Evolutionary conservation across 2,888 invertebrate genomes (phyloP).

Genomic region (Cephus runcator): DNA sequence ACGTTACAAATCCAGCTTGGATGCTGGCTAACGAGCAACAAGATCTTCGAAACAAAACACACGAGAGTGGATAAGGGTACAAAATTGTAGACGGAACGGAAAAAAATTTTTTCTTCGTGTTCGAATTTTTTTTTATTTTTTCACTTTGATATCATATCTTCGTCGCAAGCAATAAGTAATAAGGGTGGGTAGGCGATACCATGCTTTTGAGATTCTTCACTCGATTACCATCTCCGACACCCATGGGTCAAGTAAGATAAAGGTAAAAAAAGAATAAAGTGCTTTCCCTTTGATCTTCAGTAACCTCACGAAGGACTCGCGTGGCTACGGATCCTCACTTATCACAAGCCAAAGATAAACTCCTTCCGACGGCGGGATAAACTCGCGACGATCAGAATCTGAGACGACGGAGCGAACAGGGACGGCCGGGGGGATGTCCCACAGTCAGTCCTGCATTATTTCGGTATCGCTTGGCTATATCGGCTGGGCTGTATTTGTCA

Average conservation of each 20-base stretch:
- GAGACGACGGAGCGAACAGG: not conserved
- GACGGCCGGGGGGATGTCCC: not conserved
- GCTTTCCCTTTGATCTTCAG: not conserved
- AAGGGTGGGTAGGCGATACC: not conserved
- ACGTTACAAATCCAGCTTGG: not conserved
- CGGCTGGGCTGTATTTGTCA: slow-evolving; percentile 16
- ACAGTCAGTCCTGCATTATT: not conserved
- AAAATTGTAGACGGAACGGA: not conserved
- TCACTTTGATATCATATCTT: not conserved
- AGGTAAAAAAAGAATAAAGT: not conserved
- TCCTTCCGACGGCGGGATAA: not conserved
- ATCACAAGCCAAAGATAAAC: not conserved
- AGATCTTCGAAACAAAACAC: not conserved
- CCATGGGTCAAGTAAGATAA: not conserved
- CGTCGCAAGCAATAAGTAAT: not conserved
- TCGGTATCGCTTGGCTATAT: not conserved
- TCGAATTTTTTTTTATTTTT: not conserved
- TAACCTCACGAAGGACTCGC: not conserved
- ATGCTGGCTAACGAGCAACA: not conserved
- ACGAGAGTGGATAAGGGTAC: not conserved
- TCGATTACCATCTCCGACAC: not conserved
- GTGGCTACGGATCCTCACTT: not conserved
- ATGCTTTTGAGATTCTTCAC: not conserved
- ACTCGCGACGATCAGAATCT: slow-evolving; percentile 4
- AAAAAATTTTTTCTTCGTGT: not conserved